Evolutionary conservation across 2,113 vertebrate species (phyloP).

Genomic region (Mixornis gularis): DNA sequence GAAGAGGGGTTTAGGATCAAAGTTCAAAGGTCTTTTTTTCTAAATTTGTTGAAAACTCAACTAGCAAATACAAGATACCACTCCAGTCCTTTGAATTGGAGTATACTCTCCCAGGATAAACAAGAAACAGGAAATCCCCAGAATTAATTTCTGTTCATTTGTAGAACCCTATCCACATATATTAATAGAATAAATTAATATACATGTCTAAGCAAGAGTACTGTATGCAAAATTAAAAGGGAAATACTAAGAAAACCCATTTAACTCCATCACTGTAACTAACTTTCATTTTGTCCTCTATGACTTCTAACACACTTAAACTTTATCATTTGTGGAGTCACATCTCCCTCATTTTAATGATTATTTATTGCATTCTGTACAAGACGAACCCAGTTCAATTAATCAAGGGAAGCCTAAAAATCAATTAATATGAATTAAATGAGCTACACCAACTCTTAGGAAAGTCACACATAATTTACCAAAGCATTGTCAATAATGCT

Average conservation of each 20-base stretch:
- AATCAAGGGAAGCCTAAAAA: constrained; percentile 87
- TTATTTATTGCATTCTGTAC: constrained; percentile 85
- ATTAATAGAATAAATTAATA: not conserved
- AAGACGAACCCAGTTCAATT: constrained; percentile 82
- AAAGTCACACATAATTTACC: constrained; percentile 90
- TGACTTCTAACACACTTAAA: constrained; percentile 77
- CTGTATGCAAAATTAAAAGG: not conserved
- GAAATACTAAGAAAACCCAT: not conserved
- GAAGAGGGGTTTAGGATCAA: not conserved
- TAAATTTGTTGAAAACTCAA: not conserved
- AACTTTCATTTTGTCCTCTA: constrained; percentile 73
- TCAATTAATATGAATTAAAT: constrained; percentile 97
- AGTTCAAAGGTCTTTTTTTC: not conserved
- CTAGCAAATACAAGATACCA: not conserved
- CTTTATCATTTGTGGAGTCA: constrained; percentile 78
- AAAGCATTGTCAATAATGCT: constrained; percentile 77
- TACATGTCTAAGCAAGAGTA: not conserved
- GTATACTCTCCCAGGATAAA: not conserved
- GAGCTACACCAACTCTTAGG: constrained; percentile 83
- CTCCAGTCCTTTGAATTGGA: not conserved
- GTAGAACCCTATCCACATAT: not conserved
- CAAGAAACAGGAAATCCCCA: not conserved
- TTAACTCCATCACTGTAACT: not conserved
- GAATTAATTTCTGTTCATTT: not conserved
- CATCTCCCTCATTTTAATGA: constrained; percentile 78